Conservation (phyloP, 2,797 vertebrate genomes). For the Balearica regulorum region DNA sequence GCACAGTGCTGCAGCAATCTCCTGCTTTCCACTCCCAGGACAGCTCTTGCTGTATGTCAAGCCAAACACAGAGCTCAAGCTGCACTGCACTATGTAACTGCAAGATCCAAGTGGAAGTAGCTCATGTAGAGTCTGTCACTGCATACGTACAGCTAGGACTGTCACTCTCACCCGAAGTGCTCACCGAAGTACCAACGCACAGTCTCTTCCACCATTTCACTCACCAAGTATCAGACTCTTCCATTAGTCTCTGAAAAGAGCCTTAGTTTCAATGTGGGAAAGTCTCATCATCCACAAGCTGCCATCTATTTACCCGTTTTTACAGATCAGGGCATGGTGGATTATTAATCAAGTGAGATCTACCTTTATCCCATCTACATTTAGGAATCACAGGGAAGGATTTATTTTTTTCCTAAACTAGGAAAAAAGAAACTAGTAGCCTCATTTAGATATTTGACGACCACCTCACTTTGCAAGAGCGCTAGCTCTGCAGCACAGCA, state of each 20-base stretch:
- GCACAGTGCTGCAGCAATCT: neutral
- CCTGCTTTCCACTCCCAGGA: neutral
- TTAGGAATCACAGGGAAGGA: neutral
- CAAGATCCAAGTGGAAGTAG: neutral
- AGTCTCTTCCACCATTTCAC: neutral
- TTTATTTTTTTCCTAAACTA: neutral
- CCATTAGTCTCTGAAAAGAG: neutral
- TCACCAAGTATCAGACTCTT: neutral
- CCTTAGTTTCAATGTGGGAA: neutral
- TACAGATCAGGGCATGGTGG: neutral
- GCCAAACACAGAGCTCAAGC: neutral
- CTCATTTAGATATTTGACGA: neutral
- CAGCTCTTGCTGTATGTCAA: neutral
- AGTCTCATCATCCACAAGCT: neutral
- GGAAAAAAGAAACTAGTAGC: neutral
- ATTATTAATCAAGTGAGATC: neutral
- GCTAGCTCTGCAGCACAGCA: neutral
- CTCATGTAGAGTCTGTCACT: neutral
- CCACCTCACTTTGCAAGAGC: fast-evolving
- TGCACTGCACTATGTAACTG: neutral
- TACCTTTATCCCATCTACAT: neutral
- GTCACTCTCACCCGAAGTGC: fast-evolving
- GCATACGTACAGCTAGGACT: fast-evolving
- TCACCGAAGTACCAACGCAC: neutral
- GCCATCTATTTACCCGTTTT: neutral